Conservation (phyloP, 2,797 vertebrate genomes). For the Neopelma chrysocephalum region DNA sequence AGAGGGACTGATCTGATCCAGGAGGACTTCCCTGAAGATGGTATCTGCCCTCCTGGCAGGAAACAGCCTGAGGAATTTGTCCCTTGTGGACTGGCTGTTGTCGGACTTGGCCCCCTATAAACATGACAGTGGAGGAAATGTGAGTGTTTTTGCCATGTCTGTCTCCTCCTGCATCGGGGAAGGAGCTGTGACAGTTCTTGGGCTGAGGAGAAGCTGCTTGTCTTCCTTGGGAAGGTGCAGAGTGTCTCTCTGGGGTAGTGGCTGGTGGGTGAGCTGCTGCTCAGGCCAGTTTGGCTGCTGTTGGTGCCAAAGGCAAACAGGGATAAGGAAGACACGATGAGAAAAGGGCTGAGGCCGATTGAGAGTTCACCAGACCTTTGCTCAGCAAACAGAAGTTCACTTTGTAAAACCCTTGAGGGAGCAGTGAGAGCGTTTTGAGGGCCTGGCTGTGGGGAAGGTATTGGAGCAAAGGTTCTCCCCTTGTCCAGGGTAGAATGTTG, state of each 20-base stretch:
- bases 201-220: background rate
- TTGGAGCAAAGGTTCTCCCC: background rate
- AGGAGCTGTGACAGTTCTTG: background rate
- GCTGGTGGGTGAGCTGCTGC: background rate
- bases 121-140: background rate
- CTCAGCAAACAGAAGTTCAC: slow-evolving; percentile 22
- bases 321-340: background rate
- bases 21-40: background rate
- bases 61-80: background rate
- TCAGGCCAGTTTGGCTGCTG: slow-evolving; percentile 12
- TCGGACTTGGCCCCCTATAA: slow-evolving; percentile 1
- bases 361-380: slow-evolving; percentile 7
- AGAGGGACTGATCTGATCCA: background rate
- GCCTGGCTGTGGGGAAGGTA: background rate
- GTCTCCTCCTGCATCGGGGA: background rate
- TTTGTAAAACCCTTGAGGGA: background rate
- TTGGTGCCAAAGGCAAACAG: slow-evolving; percentile 21
- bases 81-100: accelerated
- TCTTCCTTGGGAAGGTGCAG: background rate
- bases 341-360: background rate
- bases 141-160: background rate
- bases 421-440: background rate
- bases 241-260: background rate
- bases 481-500: background rate
- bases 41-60: background rate